phyloP scores from a whole-genome alignment of 2,113 vertebrate species.

The Trematomus loennbergii region DNA sequence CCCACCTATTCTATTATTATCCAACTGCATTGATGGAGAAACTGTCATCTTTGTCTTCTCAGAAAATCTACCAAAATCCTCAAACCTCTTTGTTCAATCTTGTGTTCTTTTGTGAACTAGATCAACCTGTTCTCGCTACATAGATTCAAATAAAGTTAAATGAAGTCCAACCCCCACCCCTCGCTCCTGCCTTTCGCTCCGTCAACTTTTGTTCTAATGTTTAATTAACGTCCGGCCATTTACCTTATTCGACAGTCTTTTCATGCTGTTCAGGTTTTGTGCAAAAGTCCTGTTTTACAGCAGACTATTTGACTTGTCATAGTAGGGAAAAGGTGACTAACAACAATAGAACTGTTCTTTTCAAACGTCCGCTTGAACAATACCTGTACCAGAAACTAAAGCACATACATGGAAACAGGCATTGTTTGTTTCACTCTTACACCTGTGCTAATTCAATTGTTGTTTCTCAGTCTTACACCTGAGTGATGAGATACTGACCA shows the following conservation, averaged over 20 bases:
- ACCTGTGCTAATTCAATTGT: not conserved
- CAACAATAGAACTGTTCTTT: not conserved
- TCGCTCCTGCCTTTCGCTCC: not conserved
- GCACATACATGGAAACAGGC: not conserved
- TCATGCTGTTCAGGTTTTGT: not conserved
- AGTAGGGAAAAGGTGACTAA: not conserved
- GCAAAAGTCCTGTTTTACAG: not conserved
- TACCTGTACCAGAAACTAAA: not conserved
- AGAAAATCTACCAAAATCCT: not conserved
- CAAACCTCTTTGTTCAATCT: not conserved
- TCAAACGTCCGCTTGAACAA: not conserved
- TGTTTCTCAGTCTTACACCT: not conserved
- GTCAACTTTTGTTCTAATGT: not conserved
- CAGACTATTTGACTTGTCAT: slow-evolving; percentile 1
- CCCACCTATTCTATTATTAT: not conserved
- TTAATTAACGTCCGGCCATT: not conserved
- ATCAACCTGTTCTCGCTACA: not conserved
- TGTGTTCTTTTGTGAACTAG: not conserved
- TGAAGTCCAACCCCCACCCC: too few relatives aligned
- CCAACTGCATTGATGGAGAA: not conserved
- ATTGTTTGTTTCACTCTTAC: not conserved
- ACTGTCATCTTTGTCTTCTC: not conserved
- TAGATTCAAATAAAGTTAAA: not conserved
- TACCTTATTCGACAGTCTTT: not conserved
- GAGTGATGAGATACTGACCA: not conserved